phyloP scores from a whole-genome alignment of 2,888 invertebrate species.

The Coecobrya sp. region DNA sequence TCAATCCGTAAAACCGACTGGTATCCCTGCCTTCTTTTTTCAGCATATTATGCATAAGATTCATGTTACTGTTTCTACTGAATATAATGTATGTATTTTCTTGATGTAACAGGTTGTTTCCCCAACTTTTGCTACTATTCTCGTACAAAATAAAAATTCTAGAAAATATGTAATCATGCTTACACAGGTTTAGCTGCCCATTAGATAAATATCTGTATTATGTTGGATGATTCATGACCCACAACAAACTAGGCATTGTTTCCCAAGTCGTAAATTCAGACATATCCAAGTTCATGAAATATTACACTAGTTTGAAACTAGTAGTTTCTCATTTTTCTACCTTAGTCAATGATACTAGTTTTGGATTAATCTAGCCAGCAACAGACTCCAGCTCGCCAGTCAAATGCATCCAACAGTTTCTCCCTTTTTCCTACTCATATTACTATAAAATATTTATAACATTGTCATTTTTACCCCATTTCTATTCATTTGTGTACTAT shows the following conservation, averaged over 20 bases:
- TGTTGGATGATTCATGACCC: slow-evolving; percentile 82
- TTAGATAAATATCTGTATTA: slow-evolving; percentile 80
- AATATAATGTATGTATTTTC: slow-evolving; percentile 32
- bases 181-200: slow-evolving; percentile 59
- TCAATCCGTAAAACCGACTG: slow-evolving; percentile 25
- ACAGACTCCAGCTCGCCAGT: not conserved
- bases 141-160: slow-evolving; percentile 15
- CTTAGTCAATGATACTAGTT: not conserved
- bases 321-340: not conserved
- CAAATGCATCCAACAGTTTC: not conserved
- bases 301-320: not conserved
- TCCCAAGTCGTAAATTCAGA: slow-evolving; percentile 75
- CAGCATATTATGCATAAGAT: not conserved
- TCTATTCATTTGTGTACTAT: too few relatives aligned
- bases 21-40: not conserved
- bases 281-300: slow-evolving; percentile 35
- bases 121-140: slow-evolving; percentile 55
- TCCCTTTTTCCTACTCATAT: not conserved
- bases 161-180: slow-evolving; percentile 41
- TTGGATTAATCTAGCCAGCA: slow-evolving; percentile 23
- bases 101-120: slow-evolving; percentile 59
- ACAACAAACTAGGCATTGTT: slow-evolving; percentile 77
- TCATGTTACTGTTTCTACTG: slow-evolving; percentile 30
- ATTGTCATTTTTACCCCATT: slow-evolving; percentile 45
- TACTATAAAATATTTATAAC: slow-evolving; percentile 12